Evolutionary conservation across 1,140 invertebrate species (phyloP).

Genomic region (Solenopsis invicta): DNA sequence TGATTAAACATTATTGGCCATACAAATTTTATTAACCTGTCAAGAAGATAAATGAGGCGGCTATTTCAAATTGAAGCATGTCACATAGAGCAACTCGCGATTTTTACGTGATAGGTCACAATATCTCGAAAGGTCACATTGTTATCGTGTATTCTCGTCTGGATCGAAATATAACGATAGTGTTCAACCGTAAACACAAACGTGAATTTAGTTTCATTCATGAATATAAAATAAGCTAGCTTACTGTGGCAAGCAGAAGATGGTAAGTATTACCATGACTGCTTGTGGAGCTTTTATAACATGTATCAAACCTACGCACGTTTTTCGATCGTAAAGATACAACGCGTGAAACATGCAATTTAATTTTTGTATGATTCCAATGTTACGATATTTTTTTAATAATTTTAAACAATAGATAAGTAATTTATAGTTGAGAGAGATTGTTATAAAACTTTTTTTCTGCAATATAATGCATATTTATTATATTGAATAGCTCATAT

Average conservation of each 20-base stretch:
- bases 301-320: slow-evolving; percentile 13
- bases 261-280: not conserved
- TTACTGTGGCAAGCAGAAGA: slow-evolving; percentile 13
- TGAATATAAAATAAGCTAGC: slow-evolving; percentile 45
- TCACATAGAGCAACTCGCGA: not conserved
- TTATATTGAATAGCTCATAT: not conserved
- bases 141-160: not conserved
- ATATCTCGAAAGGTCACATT: slow-evolving; percentile 26
- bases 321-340: slow-evolving; percentile 1
- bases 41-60: not conserved
- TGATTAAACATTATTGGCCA: not conserved
- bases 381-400: not conserved
- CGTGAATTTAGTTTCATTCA: slow-evolving; percentile 36
- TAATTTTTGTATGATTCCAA: slow-evolving; percentile 10
- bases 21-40: not conserved
- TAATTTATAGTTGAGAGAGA: not conserved
- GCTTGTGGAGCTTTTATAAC: not conserved
- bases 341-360: not conserved
- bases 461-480: not conserved
- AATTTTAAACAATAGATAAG: slow-evolving; percentile 14
- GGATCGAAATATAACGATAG: slow-evolving; percentile 48
- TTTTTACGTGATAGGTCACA: slow-evolving; percentile 59
- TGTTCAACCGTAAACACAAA: slow-evolving; percentile 25
- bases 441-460: not conserved
- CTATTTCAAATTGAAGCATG: slow-evolving; percentile 19